phyloP scores from a whole-genome alignment of 2,113 vertebrate genomes.

The Pseudopodoces humilis region DNA sequence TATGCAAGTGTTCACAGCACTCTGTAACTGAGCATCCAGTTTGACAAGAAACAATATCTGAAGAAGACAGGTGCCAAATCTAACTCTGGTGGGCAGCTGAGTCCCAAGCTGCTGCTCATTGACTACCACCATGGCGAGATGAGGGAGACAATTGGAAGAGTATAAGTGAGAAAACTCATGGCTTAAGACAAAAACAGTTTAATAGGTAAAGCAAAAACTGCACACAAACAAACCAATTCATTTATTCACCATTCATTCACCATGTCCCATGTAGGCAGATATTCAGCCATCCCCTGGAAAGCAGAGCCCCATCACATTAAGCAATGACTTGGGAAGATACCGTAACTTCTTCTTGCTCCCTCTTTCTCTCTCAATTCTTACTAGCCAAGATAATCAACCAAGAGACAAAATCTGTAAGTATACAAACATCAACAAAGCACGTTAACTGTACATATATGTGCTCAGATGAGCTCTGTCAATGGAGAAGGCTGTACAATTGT shows the following conservation, averaged over 20 bases:
- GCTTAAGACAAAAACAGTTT: neutral
- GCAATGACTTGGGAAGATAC: rapidly evolving
- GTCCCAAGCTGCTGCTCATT: rapidly evolving
- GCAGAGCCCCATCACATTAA: rapidly evolving
- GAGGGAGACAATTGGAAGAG: neutral
- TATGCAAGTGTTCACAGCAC: neutral
- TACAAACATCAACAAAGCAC: neutral
- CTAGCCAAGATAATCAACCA: neutral
- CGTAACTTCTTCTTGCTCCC: neutral
- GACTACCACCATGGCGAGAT: neutral
- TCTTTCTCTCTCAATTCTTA: neutral
- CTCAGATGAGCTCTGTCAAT: neutral
- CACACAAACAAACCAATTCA: neutral
- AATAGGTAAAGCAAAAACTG: neutral
- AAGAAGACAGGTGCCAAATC: neutral
- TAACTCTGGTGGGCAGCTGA: neutral
- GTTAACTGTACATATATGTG: neutral
- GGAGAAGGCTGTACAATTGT: neutral
- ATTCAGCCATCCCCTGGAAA: neutral
- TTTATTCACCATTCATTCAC: neutral
- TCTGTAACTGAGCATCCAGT: neutral
- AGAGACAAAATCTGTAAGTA: neutral
- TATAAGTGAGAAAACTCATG: neutral
- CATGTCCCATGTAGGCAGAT: neutral
- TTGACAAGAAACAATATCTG: neutral